phyloP scores from a whole-genome alignment of 92 coral and sea anemone species.

The Parazoanthus swiftii region DNA sequence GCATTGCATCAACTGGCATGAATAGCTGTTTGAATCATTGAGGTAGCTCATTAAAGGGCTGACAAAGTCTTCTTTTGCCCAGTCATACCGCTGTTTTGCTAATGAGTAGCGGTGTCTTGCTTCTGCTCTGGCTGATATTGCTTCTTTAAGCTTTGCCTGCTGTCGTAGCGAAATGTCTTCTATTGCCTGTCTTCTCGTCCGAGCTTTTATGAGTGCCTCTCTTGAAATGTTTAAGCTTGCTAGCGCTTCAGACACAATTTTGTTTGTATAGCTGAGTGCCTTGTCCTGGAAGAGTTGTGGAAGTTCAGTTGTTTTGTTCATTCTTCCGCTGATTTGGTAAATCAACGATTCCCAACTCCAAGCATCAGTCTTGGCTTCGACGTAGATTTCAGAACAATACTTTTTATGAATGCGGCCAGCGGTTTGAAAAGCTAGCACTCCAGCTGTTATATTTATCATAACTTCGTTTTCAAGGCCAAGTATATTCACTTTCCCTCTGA shows the following conservation, averaged over 20 bases:
- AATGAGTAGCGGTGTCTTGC: background rate
- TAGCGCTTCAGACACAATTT: conserved; percentile 10
- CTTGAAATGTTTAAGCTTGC: conserved; percentile 6
- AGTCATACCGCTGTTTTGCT: background rate
- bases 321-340: conserved; percentile 11
- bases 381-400: background rate
- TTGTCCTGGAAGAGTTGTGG: conserved; percentile 15
- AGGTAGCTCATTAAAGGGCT: background rate
- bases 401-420: background rate
- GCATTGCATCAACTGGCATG: conserved; percentile 24
- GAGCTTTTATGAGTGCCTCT: background rate
- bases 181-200: conserved; percentile 3
- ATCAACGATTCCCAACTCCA: conserved; percentile 9
- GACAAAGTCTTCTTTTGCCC: conserved; percentile 24
- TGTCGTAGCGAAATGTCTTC: background rate
- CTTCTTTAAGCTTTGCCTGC: background rate
- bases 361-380: conserved; percentile 9
- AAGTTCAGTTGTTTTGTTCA: conserved; percentile 31
- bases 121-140: background rate
- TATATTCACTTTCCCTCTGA: conserved; percentile 1
- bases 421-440: background rate
- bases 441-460: conserved; percentile 11
- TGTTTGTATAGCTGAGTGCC: background rate
- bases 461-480: conserved; percentile 14
- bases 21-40: background rate